phyloP scores from a whole-genome alignment of 1,140 invertebrate genomes.

The Ips typographus region DNA sequence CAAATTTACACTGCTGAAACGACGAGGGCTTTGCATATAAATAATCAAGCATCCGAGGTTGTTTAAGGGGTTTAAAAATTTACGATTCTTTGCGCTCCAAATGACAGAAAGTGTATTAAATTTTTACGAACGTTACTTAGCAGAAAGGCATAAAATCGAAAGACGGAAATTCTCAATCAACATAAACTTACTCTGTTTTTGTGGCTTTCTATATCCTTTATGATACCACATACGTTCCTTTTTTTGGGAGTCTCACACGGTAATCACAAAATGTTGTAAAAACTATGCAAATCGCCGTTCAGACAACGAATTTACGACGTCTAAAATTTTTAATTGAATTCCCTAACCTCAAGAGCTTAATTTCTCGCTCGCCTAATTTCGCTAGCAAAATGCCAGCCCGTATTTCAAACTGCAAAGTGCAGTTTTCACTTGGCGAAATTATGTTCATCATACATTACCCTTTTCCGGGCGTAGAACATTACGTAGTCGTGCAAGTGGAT shows the following conservation, averaged over 20 bases:
- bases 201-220: too few relatives aligned
- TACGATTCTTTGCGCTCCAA: neutral
- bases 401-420: slow-evolving; percentile 8
- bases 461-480: slow-evolving; percentile 7
- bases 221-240: too few relatives aligned
- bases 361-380: slow-evolving; percentile 7
- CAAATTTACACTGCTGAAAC: neutral
- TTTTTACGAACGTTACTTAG: slow-evolving; percentile 7
- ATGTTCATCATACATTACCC: slow-evolving; percentile 12
- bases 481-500: slow-evolving; percentile 14
- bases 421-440: neutral
- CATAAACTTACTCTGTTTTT: too few relatives aligned
- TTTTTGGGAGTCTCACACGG: too few relatives aligned
- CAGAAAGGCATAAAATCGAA: neutral
- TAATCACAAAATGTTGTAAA: too few relatives aligned
- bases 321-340: slow-evolving; percentile 3
- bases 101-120: slow-evolving; percentile 7
- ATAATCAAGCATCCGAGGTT: neutral
- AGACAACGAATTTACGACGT: neutral
- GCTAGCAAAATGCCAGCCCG: neutral
- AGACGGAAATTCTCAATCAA: too few relatives aligned
- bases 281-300: too few relatives aligned
- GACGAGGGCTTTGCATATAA: neutral
- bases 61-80: slow-evolving; percentile 5
- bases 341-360: slow-evolving; percentile 3